Evolutionary conservation across 1,140 invertebrate genomes (phyloP), one percentile per base, ranked within the genome.

Genomic region (Drosophila grimshawi): DNA sequence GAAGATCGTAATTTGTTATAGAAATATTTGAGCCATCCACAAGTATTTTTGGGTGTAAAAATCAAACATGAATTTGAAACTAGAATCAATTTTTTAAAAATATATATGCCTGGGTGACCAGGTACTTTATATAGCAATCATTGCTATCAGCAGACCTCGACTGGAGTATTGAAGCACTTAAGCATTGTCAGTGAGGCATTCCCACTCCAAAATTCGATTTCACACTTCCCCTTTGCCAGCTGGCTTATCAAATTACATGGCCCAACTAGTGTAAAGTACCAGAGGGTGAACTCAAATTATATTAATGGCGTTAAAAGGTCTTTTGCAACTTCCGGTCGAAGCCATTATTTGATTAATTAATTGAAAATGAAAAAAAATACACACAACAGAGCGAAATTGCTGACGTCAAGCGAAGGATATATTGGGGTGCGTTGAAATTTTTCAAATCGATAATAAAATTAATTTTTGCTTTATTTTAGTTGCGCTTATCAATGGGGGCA

Each of bases 161-260:
- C 11, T 46, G n/a, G 11, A 19, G 45, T 8, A 5, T 45, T 6
- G 27, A 59, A 57, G 37, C 78, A 75, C 80, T 81, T 77, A 61
- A 69, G 74, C 72, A 70, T 78, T 83, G 76, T 51, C 71, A 63
- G 48, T 57, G 39, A 51, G 73, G 43, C 59, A 61, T 71, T 67
- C 32, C 27, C 33, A n/a, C 8, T 33, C 7, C 35, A 3, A 59
- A 59, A 11, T 51, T n/a, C 37, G 39, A 19, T 59, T 8, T 39
- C 37, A 39, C 37, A 10, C 37, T 41, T 41, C 6, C 6, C 37
- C 6, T 39, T 6, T 41, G 43, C 55, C 75, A 67, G 30, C 43
- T 85, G 81, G 72, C 85, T 88, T 89, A 89, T 89, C 86, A 80
- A 85, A 90, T 85, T 90, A 89, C 83, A 89, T 78, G 81, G 78